Evolutionary conservation across 2,888 invertebrate species (phyloP), one percentile per base, ranked within the genome.

Genomic region (Limnephilus auricula): DNA sequence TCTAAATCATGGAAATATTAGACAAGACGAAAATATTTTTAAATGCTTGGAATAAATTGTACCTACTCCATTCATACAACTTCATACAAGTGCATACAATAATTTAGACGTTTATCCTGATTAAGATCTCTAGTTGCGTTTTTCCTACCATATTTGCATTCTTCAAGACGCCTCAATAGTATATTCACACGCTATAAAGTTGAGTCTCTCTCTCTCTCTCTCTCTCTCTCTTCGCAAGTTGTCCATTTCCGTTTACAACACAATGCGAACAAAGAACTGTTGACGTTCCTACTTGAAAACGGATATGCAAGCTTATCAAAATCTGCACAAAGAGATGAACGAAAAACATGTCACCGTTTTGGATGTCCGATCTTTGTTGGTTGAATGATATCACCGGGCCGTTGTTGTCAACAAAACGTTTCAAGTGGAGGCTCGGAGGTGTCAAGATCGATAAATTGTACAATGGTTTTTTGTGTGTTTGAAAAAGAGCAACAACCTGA

Each of bases 371-470:
- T 65, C 50, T 50, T 50, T 86, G 31, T 45, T 37, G 84, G 37
- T 50, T 86, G 65, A 86, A 86, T 65, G 86, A 10, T 86, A 86
- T 86, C 65, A 86, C 65, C 30, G 10, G 30, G 13, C 40, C 32
- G 6, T 34, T 86, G 31, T 50, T 65, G 83, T 31, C n/a, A 45
- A 30, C 79, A 30, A 32, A 13, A 80, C 13, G 15, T 32, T 5
- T 80, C 31, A 80, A 80, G 80, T 31, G 15, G 32, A 18, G 80
- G 80, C 80, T 31, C 13, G 32, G 65, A 86, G 86, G 86, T 86
- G 86, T 86, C 86, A 86, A 86, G 32, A 86, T 65, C 86, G 65
- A 86, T 86, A 86, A 50, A 32, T 65, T 86, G 86, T 65, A 86
- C 65, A 86, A 31, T 65, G 65, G 31, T 4, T 50, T 86, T 32